Evolutionary conservation across 2,888 invertebrate species (phyloP), one percentile per base, ranked within the genome.

Genomic region (Fragum sueziense): DNA sequence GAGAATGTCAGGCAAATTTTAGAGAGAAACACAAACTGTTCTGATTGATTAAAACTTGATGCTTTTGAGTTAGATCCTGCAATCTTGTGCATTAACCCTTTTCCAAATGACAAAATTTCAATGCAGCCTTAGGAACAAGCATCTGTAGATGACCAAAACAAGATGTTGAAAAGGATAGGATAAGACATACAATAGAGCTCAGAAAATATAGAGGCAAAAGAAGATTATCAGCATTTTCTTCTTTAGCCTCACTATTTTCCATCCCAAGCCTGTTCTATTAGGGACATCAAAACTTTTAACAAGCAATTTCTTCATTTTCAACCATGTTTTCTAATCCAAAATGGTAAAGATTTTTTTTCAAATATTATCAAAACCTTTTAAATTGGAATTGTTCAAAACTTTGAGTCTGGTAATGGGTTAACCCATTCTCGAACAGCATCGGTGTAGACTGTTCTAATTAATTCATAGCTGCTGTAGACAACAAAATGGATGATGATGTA

Each of bases 121-220:
- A n/a, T n/a, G n/a, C 41, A 41, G 9, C 41, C 17, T 17, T 41
- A 41, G 41, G 41, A 9, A 41, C 9, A 41, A 41, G 17, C 41
- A 41, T 22, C 22, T 20, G 25, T 11, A 54, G 25, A 54, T 22
- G 6, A 47, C 47, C 41, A 9, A 41, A 41, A 17, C 41, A 17
- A 41, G 17, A 41, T 17, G 17, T 41, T 17, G 9, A 41, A 9
- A 41, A 41, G 41, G 17, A 41, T 17, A 41, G 41, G 17, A 17
- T 11, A 41, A 41, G 41, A 41, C 41, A 41, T 41, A 11, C 17
- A 17, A 41, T 41, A 9, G 17, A 41, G 9, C 17, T 52, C 6
- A 52, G 52, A 52, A 52, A 52, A 52, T n/a, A 52, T n/a, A n/a
- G 52, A n/a, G 52, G 52, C 6, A 52, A 52, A 52, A 52, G 52